Evolutionary conservation across 2,113 vertebrate species (phyloP), one percentile per base, ranked within the genome.

Genomic region (Mugil cephalus): DNA sequence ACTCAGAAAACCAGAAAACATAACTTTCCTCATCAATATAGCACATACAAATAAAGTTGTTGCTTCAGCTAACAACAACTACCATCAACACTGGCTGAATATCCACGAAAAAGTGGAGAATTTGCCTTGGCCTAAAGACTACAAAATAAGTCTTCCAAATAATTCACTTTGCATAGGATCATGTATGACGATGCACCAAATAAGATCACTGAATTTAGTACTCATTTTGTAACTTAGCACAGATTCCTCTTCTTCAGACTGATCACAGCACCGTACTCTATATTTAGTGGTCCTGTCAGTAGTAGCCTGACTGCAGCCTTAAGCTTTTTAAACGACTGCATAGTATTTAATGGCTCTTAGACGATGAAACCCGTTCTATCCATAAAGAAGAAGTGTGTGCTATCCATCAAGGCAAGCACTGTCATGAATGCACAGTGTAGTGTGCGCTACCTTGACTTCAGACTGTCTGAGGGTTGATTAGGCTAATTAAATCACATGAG

Each of bases 401-500:
- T 53, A 59, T 55, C 52, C 34, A 48, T 77, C 66, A 69, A 43
- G 34, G 66, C 18, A 56, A 68, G 40, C 7, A 30, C 36, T 60
- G 74, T 18, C 39, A 46, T 0, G 45, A 52, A 35, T 38, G 30
- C 24, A 19, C 6, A 43, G 47, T n/a, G 13, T 4, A 12, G 46
- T 0, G 47, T 21, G 13, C 9, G 17, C 50, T 51, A 34, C 51
- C 38, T 77, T 36, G 39, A 48, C 35, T 30, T 74, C 35, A 74
- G 51, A 69, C 36, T 42, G 19, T 83, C 69, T 82, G 35, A 38
- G 46, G 9, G 53, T 54, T 76, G 75, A 79, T 81, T 68, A 36
- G 54, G 30, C 50, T 79, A 80, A 88, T 80, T 82, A 79, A 85
- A 74, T 75, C 63, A 61, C 72, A 82, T 35, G 35, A 74, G 46